Percentiles rank a stretch among this genome's conserved stretches.
phyloP scores from a whole-genome alignment of 2,797 vertebrate species.

The Alcedo atthis region DNA sequence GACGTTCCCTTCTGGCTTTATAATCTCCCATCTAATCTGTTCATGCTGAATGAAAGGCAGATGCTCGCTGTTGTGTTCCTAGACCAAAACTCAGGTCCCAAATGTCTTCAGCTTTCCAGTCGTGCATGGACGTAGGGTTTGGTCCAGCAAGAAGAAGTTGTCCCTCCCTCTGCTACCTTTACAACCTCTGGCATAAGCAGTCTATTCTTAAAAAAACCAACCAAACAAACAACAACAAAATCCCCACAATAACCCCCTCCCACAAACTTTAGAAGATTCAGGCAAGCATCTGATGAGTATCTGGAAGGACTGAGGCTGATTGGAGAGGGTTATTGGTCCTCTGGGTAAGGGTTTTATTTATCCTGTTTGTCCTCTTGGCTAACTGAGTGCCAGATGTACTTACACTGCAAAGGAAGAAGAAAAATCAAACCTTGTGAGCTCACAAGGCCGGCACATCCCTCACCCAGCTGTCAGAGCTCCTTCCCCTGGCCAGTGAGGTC shows the following conservation, averaged over 20 bases:
- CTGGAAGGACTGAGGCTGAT: background rate
- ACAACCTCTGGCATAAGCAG: background rate
- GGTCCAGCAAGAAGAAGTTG: background rate
- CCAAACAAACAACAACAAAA: background rate
- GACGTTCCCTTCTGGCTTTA: conserved; percentile 3
- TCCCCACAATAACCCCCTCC: background rate
- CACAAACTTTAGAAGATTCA: background rate
- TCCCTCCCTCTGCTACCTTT: background rate
- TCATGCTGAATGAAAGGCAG: background rate
- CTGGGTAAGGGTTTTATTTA: background rate
- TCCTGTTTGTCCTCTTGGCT: background rate
- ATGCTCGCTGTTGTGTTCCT: background rate
- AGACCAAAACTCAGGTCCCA: background rate
- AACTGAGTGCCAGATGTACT: background rate
- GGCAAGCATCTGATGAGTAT: background rate
- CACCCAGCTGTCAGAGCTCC: background rate
- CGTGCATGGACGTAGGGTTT: background rate
- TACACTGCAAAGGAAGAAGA: accelerated
- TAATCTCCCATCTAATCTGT: conserved; percentile 28
- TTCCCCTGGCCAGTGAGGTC: background rate
- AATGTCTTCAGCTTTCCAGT: background rate
- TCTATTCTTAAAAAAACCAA: background rate
- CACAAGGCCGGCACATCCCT: background rate
- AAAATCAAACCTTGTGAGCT: background rate
- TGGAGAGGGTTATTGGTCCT: background rate